Base-by-base conservation (phyloP, 1,140 invertebrate species). In the Marisa cornuarietis region DNA sequence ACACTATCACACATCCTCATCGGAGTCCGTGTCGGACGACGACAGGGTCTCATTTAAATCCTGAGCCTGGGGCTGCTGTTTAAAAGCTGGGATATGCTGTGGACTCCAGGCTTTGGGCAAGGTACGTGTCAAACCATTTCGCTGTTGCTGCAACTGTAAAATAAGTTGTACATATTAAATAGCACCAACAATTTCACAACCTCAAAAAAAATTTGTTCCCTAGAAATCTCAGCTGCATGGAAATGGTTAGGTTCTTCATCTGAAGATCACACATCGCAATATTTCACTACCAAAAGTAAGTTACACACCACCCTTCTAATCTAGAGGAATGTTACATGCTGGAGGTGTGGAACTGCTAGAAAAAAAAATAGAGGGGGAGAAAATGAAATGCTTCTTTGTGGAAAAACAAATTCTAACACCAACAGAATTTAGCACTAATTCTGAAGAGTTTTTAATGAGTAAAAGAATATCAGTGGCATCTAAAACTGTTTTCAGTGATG, bases 21-120 rank as follows among this genome's bases (percentile, higher is more conserved):
- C 84, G 13, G 82, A 83, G 18, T 85, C 84, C n/a, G 81, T 82
- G 63, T 85, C 84, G 26, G 84, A 85, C 22, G 83, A 84, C 66
- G 83, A 87, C 54, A 86, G 78, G 18, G 84, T 85, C 31, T 88
- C 87, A 79, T 88, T 86, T 13, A 88, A 78, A 74, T 88, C 84
- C 71, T 81, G 83, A 75, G 80, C 73, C 61, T 84, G 81, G 22
- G 85, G 83, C 71, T 83, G 82, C 31, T 51, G 11, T 10, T 63
- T n/a, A 76, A 85, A 86, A 51, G 84, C 76, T 63, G 83, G 79
- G 68, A 86, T 82, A 82, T 88, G 87, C 72, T 88, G 85, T 10
- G 87, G 87, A 74, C 87, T 88, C 82, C 82, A 85, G 42, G 81
- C 79, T 79, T 83, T 85, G 49, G 81, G 83, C 65, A 85, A 76